Percentiles rank a stretch among this genome's conserved stretches.
Conservation (phyloP, 2,888 invertebrate genomes). For the Metalampra italica region DNA sequence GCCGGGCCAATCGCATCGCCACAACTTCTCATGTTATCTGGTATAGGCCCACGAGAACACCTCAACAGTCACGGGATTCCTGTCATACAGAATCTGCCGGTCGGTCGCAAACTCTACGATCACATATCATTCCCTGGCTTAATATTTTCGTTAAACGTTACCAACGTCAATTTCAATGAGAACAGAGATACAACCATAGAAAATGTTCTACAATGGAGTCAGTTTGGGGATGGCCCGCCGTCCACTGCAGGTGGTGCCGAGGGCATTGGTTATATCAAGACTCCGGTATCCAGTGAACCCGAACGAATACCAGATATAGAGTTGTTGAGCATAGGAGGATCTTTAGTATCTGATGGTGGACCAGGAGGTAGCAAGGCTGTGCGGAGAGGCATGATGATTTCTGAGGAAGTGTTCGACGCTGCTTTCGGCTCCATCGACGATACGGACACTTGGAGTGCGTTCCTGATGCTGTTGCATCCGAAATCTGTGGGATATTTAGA, state of each 20-base stretch:
- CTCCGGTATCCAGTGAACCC: slow-evolving; percentile 68
- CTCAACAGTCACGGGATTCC: slow-evolving; percentile 72
- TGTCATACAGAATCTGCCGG: slow-evolving; percentile 78
- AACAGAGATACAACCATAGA: slow-evolving; percentile 29
- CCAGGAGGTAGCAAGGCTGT: slow-evolving; percentile 51
- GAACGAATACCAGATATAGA: slow-evolving; percentile 84
- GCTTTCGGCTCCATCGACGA: slow-evolving; percentile 61
- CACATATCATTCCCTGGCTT: slow-evolving; percentile 82
- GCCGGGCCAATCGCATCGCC: slow-evolving; percentile 90
- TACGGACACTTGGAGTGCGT: slow-evolving; percentile 74
- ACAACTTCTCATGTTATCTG: slow-evolving; percentile 89
- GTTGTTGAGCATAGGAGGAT: slow-evolving; percentile 80
- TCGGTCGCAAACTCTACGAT: slow-evolving; percentile 82
- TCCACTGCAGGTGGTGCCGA: slow-evolving; percentile 80
- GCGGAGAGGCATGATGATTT: slow-evolving; percentile 63
- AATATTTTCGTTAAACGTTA: slow-evolving; percentile 77
- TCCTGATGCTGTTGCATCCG: slow-evolving; percentile 82
- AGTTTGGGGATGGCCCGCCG: slow-evolving; percentile 60
- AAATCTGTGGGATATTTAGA: slow-evolving; percentile 83
- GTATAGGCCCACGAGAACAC: slow-evolving; percentile 81
- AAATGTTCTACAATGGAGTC: slow-evolving; percentile 38
- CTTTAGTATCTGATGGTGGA: slow-evolving; percentile 56
- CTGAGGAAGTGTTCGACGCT: slow-evolving; percentile 56
- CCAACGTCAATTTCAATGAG: slow-evolving; percentile 40
- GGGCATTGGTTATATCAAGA: slow-evolving; percentile 80